Evolutionary conservation across 2,797 vertebrate genomes (phyloP).

Genomic region (Pangasius sanitwongsei): DNA sequence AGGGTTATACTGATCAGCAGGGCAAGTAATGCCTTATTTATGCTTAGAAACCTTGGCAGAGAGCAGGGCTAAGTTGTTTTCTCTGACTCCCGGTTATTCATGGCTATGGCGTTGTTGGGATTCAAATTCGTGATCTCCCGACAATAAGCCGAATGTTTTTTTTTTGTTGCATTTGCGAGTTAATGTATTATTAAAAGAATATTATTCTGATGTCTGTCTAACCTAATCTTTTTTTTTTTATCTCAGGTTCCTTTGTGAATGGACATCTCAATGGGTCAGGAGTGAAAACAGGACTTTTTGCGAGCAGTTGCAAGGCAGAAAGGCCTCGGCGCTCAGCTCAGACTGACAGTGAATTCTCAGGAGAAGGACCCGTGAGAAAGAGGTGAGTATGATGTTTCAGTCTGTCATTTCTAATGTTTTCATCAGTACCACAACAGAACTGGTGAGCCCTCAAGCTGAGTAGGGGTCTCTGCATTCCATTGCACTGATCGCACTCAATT

Average conservation of each 20-base stretch:
- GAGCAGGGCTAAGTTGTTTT: background rate
- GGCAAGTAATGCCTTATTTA: background rate
- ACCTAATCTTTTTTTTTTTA: background rate
- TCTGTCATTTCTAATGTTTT: background rate
- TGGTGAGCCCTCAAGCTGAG: constrained; percentile 21
- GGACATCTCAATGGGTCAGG: constrained; percentile 81
- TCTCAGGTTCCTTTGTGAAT: constrained; percentile 82
- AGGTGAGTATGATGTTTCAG: constrained; percentile 68
- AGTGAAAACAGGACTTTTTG: constrained; percentile 62
- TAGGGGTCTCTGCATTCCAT: constrained; percentile 35
- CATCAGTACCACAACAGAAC: background rate
- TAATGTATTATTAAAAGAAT: background rate
- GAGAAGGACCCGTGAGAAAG: constrained; percentile 85
- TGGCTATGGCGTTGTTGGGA: background rate
- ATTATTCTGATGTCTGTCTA: background rate
- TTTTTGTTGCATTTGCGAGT: too few species aligned
- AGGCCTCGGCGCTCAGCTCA: constrained; percentile 81
- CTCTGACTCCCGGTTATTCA: too few species aligned
- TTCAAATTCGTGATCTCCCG: background rate
- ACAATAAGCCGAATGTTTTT: background rate
- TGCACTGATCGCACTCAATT: constrained; percentile 32
- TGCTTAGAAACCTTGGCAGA: background rate
- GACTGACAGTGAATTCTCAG: constrained; percentile 82
- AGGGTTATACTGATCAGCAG: background rate
- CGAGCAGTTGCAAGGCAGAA: constrained; percentile 77